Percentiles rank a stretch among this genome's conserved stretches.
Conservation (phyloP, 2,113 vertebrate genomes). For the Limanda limanda region DNA sequence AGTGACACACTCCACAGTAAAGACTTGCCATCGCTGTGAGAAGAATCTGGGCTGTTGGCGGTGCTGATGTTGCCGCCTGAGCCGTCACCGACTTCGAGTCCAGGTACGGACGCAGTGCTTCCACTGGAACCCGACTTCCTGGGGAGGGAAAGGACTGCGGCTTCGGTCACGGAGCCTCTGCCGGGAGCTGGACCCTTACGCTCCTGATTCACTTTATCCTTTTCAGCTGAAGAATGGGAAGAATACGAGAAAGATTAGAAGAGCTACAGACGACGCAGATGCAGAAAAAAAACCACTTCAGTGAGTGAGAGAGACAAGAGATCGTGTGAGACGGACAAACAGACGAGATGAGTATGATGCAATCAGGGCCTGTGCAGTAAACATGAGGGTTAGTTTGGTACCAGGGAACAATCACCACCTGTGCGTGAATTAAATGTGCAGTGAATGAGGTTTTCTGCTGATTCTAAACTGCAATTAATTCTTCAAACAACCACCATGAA, state of each 20-base stretch:
- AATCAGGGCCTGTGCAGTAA: constrained; percentile 51
- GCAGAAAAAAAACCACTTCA: constrained; percentile 37
- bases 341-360: constrained; percentile 34
- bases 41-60: constrained; percentile 70
- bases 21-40: constrained; percentile 79
- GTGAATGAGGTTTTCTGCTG: constrained; percentile 9
- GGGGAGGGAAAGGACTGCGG: neutral
- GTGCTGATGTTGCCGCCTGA: constrained; percentile 49
- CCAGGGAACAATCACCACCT: constrained; percentile 33
- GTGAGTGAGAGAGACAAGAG: neutral
- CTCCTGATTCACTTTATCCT: constrained; percentile 65
- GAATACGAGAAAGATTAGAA: neutral
- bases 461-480: constrained; percentile 16
- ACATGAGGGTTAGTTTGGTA: constrained; percentile 63
- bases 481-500: constrained; percentile 25
- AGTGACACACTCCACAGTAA: neutral
- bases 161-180: constrained; percentile 46
- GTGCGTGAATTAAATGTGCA: neutral
- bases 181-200: constrained; percentile 38
- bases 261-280: neutral
- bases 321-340: constrained; percentile 25
- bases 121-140: constrained; percentile 47
- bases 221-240: constrained; percentile 59
- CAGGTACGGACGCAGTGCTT: constrained; percentile 30
- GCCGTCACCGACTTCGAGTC: constrained; percentile 52